These are phyloP conservation scores for Tylochromis polylepis DNA, from an alignment of 2,113 vertebrate species.

Conservation along the genomic window DNA sequence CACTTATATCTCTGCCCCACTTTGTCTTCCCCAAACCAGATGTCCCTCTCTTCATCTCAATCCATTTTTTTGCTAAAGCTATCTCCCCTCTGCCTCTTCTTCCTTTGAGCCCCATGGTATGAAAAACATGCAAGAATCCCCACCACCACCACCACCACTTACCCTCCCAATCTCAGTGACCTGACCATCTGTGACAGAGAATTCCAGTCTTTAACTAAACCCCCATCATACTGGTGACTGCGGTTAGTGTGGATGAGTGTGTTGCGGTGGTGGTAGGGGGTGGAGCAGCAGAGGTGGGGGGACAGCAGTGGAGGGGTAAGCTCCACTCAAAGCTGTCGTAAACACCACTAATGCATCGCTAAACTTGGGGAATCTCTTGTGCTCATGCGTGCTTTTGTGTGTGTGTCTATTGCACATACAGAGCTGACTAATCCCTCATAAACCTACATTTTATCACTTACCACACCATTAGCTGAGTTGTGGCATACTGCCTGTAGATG, in stretches of 20 bases:
- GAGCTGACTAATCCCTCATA: constrained; percentile 68
- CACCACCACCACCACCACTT: neutral
- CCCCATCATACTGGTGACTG: constrained; percentile 21
- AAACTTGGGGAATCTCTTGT: constrained; percentile 68
- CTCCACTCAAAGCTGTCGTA: constrained; percentile 69
- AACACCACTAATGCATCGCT: constrained; percentile 73
- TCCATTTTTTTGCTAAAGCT: neutral
- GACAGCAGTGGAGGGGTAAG: constrained; percentile 34
- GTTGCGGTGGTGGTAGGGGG: neutral
- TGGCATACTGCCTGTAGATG: constrained; percentile 63
- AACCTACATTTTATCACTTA: constrained; percentile 74
- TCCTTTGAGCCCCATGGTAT: neutral
- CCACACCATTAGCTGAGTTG: constrained; percentile 62
- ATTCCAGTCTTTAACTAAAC: constrained; percentile 52
- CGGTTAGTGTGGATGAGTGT: neutral
- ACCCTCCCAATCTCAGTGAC: constrained; percentile 34
- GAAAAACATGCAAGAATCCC: neutral
- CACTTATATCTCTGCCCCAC: neutral
- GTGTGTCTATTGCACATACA: constrained; percentile 13
- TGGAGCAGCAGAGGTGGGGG: neutral
- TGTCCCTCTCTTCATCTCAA: neutral
- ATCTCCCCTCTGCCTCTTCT: neutral
- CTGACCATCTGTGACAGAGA: constrained; percentile 61
- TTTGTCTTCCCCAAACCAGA: neutral
- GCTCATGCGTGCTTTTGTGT: neutral